Evolutionary conservation across 2,888 invertebrate genomes (phyloP).

Genomic region (Lumbricus terrestris): DNA sequence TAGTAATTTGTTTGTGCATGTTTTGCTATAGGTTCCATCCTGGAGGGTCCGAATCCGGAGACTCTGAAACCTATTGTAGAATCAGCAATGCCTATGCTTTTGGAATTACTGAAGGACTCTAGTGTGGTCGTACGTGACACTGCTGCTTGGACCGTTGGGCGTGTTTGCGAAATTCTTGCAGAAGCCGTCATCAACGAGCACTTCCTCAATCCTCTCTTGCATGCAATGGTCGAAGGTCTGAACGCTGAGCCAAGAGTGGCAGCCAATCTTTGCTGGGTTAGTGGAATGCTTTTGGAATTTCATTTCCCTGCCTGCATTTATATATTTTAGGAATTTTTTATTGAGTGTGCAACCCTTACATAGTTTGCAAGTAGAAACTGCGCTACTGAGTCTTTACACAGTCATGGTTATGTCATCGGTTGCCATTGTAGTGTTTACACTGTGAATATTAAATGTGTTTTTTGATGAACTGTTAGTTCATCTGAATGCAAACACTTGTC

Average conservation of each 20-base stretch:
- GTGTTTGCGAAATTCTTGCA: constrained; percentile 94
- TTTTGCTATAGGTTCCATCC: constrained; percentile 67
- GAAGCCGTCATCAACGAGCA: constrained; percentile 85
- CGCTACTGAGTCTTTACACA: no score
- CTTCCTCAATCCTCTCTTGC: constrained; percentile 70
- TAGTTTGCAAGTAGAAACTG: not conserved
- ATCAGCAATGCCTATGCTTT: constrained; percentile 92
- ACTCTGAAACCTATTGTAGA: constrained; percentile 90
- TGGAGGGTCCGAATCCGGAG: constrained; percentile 83
- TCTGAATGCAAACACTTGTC: no score
- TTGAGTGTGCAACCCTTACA: not conserved
- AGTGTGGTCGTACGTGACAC: constrained; percentile 95
- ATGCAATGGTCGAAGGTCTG: constrained; percentile 69
- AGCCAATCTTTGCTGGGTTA: constrained; percentile 94
- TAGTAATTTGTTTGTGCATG: not conserved
- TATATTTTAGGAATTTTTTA: not conserved
- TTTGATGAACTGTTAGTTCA: no score
- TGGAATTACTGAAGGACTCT: constrained; percentile 88
- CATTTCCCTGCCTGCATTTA: not conserved
- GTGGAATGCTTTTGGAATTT: constrained; percentile 17
- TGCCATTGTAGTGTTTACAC: no score
- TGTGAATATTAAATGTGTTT: not conserved
- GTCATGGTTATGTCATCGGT: not conserved
- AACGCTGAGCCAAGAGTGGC: constrained; percentile 90
- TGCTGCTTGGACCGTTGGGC: constrained; percentile 95